Evolutionary conservation across 2,797 vertebrate species (phyloP).

Genomic region (Echiichthys vipera): DNA sequence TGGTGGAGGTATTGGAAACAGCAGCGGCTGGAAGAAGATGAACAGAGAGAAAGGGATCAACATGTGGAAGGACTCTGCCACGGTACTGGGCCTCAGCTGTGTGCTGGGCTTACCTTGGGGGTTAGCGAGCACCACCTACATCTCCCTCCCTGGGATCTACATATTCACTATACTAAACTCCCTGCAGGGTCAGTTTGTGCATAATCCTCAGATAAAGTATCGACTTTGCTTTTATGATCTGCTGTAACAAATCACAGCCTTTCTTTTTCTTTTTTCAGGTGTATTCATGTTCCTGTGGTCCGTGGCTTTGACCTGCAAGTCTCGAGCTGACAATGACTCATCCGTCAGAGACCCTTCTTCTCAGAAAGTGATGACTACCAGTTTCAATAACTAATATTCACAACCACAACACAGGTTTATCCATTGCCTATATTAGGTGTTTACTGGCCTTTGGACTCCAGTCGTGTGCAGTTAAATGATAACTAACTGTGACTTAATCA

Average conservation of each 20-base stretch:
- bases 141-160: slow-evolving; percentile 81
- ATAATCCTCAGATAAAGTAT: not conserved
- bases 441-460: not conserved
- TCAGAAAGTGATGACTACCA: slow-evolving; percentile 69
- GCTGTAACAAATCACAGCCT: not conserved
- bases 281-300: slow-evolving; percentile 83
- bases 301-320: slow-evolving; percentile 66
- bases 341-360: slow-evolving; percentile 60
- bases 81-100: slow-evolving; percentile 85
- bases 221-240: too few relatives aligned
- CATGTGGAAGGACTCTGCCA: slow-evolving; percentile 82
- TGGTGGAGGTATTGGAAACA: not conserved
- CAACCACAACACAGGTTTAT: not conserved
- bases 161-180: slow-evolving; percentile 88
- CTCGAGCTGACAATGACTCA: slow-evolving; percentile 46
- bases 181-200: slow-evolving; percentile 81
- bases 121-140: slow-evolving; percentile 73
- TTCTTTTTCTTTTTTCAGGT: slow-evolving; percentile 64
- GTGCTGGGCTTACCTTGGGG: slow-evolving; percentile 88
- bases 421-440: slow-evolving; percentile 45
- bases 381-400: slow-evolving; percentile 54
- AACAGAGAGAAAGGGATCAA: slow-evolving; percentile 54
- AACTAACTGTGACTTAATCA: not conserved
- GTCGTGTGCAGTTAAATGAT: not conserved
- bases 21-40: slow-evolving; percentile 12